Base-by-base conservation (phyloP, 2,113 vertebrate species). In the Callithrix jacchus region DNA sequence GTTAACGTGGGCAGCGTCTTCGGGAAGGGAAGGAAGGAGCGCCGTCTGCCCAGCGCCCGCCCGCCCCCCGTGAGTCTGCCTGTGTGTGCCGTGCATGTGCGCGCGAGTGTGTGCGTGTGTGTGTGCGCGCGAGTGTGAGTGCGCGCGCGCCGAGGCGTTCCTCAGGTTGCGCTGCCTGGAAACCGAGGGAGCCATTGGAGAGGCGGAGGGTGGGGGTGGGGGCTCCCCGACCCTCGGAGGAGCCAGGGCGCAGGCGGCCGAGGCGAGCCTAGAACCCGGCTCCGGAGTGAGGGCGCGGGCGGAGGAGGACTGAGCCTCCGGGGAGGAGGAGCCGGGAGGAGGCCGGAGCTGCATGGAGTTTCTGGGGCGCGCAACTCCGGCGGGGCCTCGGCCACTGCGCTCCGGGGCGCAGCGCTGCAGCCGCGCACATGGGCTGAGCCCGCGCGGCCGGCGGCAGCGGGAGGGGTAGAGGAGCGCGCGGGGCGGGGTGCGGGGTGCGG, bases 121-220 rank as follows among this genome's bases (percentile, higher is more conserved):
- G 71, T 74, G 76, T 0, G 52, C 40, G 89, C 21, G 91, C 20
- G 76, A 35, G 94, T 79, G 89, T 74, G 95, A 66, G 95, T 56
- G 95, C 94, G 97, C 97, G 97, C 97, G 96, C 96, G 96, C 97
- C 89, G 66, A 97, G 93, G 97, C 97, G 97, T 96, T 97, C 97
- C 97, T 98, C 97, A 97, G 97, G 97, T 98, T 97, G 97, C 89
- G 97, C 97, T 91, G 97, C 97, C 54, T 97, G 95, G 97, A 97
- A 96, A 97, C 97, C 93, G 27, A 89, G 95, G 97, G 97, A 97
- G 97, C 95, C 96, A 97, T 96, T 97, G 96, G 97, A 56, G 74
- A 96, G 85, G 86, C 91, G 74, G 27, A 83, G 54, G 91, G 90
- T 84, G 92, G 93, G 64, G 88, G 94, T 49, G 88, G 97, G 96